Percentiles rank a stretch among this genome's conserved stretches.
phyloP scores from a whole-genome alignment of 2,113 vertebrate species.

The Tetraodon nigroviridis region DNA sequence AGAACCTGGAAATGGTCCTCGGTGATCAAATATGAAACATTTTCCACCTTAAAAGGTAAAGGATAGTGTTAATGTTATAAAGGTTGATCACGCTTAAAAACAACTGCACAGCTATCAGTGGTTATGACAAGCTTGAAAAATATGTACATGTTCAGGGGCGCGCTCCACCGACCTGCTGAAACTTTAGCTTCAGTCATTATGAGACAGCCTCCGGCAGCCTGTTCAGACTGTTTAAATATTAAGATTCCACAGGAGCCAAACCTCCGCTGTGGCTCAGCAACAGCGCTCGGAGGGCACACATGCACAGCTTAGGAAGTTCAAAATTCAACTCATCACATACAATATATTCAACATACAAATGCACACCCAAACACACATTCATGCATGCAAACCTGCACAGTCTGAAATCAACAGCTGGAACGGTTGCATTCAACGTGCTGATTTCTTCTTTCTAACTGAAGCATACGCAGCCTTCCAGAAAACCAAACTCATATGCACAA shows the following conservation, averaged over 20 bases:
- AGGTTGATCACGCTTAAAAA: conserved; percentile 4
- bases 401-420: conserved; percentile 55
- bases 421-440: conserved; percentile 46
- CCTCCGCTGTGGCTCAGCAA: conserved; percentile 48
- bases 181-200: conserved; percentile 60
- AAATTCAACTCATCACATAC: conserved; percentile 7
- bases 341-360: conserved; percentile 12
- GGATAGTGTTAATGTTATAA: conserved; percentile 9
- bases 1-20: too few species aligned
- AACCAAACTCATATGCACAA: conserved; percentile 40
- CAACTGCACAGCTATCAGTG: conserved; percentile 6
- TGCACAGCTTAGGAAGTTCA: conserved; percentile 15
- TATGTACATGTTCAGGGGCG: conserved; percentile 39
- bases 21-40: too few species aligned
- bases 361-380: conserved; percentile 10
- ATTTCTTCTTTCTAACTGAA: conserved; percentile 39
- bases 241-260: conserved; percentile 50
- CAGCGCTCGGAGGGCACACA: conserved; percentile 44
- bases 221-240: conserved; percentile 55
- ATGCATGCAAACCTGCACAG: conserved; percentile 29
- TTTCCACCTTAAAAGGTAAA: too few species aligned
- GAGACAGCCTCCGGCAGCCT: conserved; percentile 63
- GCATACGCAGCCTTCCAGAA: conserved; percentile 48
- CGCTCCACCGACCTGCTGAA: conserved; percentile 41
- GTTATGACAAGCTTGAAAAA: conserved; percentile 14